Evolutionary conservation across 2,113 vertebrate species (phyloP), one percentile per base, ranked within the genome.

Genomic region (Toxotes chatareus): DNA sequence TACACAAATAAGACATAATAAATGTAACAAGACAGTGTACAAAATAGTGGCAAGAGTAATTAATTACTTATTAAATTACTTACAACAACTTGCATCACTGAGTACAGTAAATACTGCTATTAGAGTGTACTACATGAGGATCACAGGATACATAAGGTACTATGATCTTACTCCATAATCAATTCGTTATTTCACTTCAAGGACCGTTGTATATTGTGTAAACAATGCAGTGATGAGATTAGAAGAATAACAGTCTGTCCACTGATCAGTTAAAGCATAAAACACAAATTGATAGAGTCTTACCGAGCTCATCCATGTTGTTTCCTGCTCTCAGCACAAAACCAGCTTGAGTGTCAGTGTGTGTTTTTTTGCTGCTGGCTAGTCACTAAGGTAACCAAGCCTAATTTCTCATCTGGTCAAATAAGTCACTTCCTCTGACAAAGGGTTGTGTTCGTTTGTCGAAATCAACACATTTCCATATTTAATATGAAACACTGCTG

Each of bases 251-350:
- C 16, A 7, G 3, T 23, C 34, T 42, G 6, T 61, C 8, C 6
- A 21, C 36, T 34, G 14, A 70, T 59, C 9, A 31, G 5, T 66
- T 66, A 23, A 3, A 65, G 9, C 4, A 0, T 71, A 36, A 84
- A 82, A 36, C 1, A 14, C 55, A 57, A 1, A 57, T n/a, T 62
- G 32, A 75, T 5, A 72, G 40, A 85, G 19, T 21, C 93, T 90
- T 92, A 94, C 93, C 93, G 14, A 94, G 92, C 70, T 94, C 92
- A 32, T 94, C 91, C 93, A 94, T 94, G 76, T 64, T 55, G 55
- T n/a, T 69, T 68, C 42, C 66, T 72, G 66, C 47, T 81, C 57
- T 76, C 69, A 51, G 38, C 71, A 31, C 32, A 16, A 76, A 66
- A 32, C 8, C 31, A 38, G 19, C 38, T 27, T 55, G 23, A 84